phyloP scores from a whole-genome alignment of 2,797 vertebrate species.

The Crenuchus spilurus region DNA sequence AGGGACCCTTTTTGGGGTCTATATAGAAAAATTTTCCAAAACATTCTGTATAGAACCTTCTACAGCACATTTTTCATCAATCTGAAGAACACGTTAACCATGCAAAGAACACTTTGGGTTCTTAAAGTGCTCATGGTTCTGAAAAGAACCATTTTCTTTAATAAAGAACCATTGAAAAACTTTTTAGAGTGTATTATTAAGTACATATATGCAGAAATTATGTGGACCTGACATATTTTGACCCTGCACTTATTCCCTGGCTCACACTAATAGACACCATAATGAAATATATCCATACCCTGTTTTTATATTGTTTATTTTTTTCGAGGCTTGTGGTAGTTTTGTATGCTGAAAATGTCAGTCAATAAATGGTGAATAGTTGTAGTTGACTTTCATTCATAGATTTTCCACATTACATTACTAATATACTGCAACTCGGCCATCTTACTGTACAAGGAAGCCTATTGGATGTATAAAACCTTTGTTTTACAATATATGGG shows the following conservation, averaged over 20 bases:
- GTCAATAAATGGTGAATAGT: conserved; percentile 55
- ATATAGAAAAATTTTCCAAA: no score
- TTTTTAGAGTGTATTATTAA: no score
- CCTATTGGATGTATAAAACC: conserved; percentile 42
- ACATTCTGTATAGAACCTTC: no score
- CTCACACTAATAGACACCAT: background rate
- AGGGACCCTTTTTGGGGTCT: no score
- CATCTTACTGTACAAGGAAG: conserved; percentile 33
- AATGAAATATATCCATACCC: conserved; percentile 2
- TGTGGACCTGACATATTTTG: background rate
- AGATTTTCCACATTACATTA: conserved; percentile 43
- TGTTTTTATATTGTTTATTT: conserved; percentile 39
- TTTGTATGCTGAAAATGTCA: conserved; percentile 45
- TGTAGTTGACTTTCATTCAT: conserved; percentile 44
- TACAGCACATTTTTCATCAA: no score
- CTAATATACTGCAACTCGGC: conserved; percentile 40
- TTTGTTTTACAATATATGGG: conserved; percentile 12
- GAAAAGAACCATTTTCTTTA: no score
- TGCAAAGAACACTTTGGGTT: no score
- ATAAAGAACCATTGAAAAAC: no score
- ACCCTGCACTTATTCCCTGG: background rate
- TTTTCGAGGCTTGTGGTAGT: conserved; percentile 55
- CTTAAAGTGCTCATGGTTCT: no score
- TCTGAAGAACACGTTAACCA: no score
- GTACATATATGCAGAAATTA: no score